Base-by-base conservation (phyloP, 2,888 invertebrate species). In the Subacronicta megacephala region DNA sequence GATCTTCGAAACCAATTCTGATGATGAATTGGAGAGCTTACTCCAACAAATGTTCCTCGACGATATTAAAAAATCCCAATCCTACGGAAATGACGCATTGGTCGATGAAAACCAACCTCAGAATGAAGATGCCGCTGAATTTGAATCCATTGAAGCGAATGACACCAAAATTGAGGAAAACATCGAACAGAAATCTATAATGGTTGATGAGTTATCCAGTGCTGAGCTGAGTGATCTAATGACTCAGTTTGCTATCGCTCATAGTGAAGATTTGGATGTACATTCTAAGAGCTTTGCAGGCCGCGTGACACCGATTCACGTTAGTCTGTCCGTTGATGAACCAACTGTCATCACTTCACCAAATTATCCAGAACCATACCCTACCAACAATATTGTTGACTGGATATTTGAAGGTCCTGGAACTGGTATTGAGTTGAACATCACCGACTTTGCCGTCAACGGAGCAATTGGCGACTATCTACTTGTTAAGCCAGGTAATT, bases 401-500 rank as follows among this genome's bases (percentile, higher is more conserved):
- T 93, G 91, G 90, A 72, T 90, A 7, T 72, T 93, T 4, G 82
- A 87, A 18, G 93, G 92, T 0, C 82, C 88, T 2, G 94, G 93
- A 1, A 67, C 70, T 12, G 94, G 94, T 1, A 89, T 94, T 4
- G 94, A 94, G 62, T 56, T 94, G 26, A 94, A 92, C 45, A 73
- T 94, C 1, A 92, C 91, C 0, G 84, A 88, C 26, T 86, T 94
- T 10, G 73, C 75, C 10, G 72, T 94, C 2, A 91, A 90, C 38
- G 90, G 93, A 1, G 80, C 75, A 10, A 9, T 81, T 0, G 89
- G 88, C 2, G 90, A 94, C 60, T 94, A 90, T 54, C 75, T 94
- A 7, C 72, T 94, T 13, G 76, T 94, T 0, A 92, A 88, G 78
- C 94, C 94, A 78, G 94, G 94, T 93, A 79, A 75, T 55, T 56